Conservation (phyloP, 2,113 vertebrate species). For the Hylia prasina region DNA sequence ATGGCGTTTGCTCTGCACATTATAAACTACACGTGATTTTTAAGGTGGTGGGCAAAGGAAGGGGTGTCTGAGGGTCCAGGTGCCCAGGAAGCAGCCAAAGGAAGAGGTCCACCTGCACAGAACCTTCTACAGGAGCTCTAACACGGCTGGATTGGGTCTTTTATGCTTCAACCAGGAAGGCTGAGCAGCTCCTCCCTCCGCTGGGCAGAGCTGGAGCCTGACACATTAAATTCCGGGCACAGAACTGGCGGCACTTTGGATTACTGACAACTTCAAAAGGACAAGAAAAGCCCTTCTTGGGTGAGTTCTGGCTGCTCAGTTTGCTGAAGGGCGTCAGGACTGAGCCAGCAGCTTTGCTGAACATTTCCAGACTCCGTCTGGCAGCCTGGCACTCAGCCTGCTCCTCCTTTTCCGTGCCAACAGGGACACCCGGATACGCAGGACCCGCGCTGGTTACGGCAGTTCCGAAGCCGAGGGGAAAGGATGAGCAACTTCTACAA, state of each 20-base stretch:
- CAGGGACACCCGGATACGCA: not conserved
- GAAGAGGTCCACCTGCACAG: not conserved
- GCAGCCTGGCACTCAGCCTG: constrained; percentile 1
- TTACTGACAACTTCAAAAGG: not conserved
- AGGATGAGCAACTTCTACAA: not conserved
- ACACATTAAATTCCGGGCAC: not conserved
- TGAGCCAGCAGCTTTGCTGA: not conserved
- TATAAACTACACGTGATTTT: not conserved
- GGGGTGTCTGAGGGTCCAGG: not conserved
- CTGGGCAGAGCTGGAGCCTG: not conserved
- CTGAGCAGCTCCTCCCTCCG: not conserved
- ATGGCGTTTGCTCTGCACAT: rapidly evolving
- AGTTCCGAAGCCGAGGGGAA: not conserved
- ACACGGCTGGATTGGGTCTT: not conserved
- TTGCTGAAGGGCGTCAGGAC: not conserved
- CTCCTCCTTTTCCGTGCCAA: not conserved
- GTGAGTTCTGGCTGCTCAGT: not conserved
- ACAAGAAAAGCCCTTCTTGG: not conserved
- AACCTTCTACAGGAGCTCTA: not conserved
- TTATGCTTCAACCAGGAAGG: not conserved
- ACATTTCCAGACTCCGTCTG: not conserved
- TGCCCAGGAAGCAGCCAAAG: not conserved
- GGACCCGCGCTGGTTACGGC: not conserved
- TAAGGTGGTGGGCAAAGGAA: not conserved
- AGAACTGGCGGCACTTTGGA: not conserved